Evolutionary conservation across 2,797 vertebrate genomes (phyloP).

Genomic region (Chelmon rostratus): DNA sequence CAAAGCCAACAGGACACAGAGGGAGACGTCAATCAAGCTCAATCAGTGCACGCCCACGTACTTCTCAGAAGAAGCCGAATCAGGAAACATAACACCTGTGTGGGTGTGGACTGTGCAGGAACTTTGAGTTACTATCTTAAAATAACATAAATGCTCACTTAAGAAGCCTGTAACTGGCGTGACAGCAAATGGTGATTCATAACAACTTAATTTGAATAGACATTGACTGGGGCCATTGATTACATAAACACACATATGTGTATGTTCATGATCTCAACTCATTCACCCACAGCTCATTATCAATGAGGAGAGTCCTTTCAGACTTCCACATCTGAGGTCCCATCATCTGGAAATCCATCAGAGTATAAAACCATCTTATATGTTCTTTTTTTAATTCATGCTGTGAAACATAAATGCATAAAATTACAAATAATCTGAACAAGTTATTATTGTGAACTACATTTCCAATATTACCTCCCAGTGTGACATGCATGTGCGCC

Average conservation of each 20-base stretch:
- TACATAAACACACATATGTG: background rate
- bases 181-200: no score
- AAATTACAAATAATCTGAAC: no score
- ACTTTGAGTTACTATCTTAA: background rate
- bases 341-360: background rate
- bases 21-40: no score
- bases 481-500: constrained; percentile 1
- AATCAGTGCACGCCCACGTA: background rate
- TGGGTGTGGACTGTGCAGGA: background rate
- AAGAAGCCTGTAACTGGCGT: background rate
- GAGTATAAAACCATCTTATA: background rate
- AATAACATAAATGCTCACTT: background rate
- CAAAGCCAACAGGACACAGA: no score
- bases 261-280: no score
- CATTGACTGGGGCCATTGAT: no score
- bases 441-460: no score
- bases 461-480: background rate
- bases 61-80: background rate
- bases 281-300: background rate
- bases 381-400: no score
- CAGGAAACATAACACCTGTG: background rate
- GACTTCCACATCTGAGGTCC: background rate
- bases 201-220: no score
- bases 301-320: background rate
- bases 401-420: no score